Percentiles rank a stretch among this genome's conserved stretches.
Evolutionary conservation across 2,888 invertebrate species (phyloP).

Genomic region (Macrophya alboannulata): DNA sequence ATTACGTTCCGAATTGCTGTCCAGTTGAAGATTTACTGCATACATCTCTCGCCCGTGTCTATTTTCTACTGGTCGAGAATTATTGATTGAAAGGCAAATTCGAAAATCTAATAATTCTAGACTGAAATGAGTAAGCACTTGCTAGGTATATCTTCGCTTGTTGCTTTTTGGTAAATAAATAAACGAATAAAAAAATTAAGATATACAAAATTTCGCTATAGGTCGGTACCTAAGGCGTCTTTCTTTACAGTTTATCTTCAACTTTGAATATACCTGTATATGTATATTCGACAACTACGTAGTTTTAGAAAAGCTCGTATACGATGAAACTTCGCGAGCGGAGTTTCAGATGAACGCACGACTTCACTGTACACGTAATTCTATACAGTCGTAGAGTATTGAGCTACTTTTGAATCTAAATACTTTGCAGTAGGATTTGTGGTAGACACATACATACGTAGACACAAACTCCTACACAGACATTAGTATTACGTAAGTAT

Average conservation of each 20-base stretch:
- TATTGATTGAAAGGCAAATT: constrained; percentile 21
- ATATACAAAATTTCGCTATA: not conserved
- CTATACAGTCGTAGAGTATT: not conserved
- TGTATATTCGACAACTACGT: not conserved
- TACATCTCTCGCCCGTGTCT: not conserved
- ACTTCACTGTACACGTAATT: constrained; percentile 17
- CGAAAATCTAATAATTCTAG: constrained; percentile 1
- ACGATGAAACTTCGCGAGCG: not conserved
- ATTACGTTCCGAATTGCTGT: constrained; percentile 9
- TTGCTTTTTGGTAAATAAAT: not conserved
- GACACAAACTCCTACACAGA: not conserved
- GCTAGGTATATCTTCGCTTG: not conserved
- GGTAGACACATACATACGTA: not conserved
- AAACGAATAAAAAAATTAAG: not conserved
- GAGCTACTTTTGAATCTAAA: constrained; percentile 9
- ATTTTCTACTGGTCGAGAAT: not conserved
- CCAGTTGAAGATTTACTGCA: constrained; percentile 40
- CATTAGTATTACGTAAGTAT: constrained; percentile 4
- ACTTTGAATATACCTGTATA: not conserved
- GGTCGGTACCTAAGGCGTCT: not conserved
- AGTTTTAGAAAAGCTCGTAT: constrained; percentile 3
- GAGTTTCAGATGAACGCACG: constrained; percentile 28
- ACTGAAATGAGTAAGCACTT: not conserved
- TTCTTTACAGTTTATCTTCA: constrained; percentile 23
- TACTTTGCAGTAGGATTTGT: not conserved